Evolutionary conservation across 64 coral and sea anemone genomes (phyloP).

Genomic region (Catalaphyllia jardinei): DNA sequence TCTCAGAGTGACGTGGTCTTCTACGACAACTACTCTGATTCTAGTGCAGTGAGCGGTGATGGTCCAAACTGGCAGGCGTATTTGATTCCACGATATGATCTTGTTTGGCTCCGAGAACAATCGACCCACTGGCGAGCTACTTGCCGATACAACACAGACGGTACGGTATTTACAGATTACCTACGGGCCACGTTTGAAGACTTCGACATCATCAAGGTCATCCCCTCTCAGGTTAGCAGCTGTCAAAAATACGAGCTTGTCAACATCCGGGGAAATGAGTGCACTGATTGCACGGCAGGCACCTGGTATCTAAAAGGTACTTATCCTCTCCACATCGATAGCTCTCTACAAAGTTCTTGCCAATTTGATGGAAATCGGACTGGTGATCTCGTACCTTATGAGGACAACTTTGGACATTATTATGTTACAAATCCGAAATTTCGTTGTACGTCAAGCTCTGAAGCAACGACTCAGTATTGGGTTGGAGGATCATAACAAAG

Average conservation of each 20-base stretch:
- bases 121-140: conserved; percentile 43
- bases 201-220: neutral
- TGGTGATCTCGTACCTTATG: neutral
- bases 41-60: neutral
- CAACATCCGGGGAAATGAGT: conserved; percentile 25
- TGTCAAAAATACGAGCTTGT: neutral
- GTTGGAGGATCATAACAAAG: neutral
- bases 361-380: neutral
- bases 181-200: conserved; percentile 1
- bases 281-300: neutral
- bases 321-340: neutral
- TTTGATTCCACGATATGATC: neutral
- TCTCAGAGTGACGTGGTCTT: too few species aligned
- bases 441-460: neutral
- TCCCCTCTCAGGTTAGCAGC: neutral
- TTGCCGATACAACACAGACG: conserved; percentile 23
- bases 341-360: neutral
- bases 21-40: neutral
- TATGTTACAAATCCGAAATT: neutral
- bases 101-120: neutral
- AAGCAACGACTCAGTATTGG: neutral
- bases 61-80: neutral
- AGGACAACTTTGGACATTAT: conserved; percentile 50
- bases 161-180: conserved; percentile 9
- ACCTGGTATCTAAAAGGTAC: neutral